A percentile compares a stretch with the other conserved stretches of the same genome.
Conservation (phyloP, 2,888 invertebrate species). For the Calliphora vomitoria region DNA sequence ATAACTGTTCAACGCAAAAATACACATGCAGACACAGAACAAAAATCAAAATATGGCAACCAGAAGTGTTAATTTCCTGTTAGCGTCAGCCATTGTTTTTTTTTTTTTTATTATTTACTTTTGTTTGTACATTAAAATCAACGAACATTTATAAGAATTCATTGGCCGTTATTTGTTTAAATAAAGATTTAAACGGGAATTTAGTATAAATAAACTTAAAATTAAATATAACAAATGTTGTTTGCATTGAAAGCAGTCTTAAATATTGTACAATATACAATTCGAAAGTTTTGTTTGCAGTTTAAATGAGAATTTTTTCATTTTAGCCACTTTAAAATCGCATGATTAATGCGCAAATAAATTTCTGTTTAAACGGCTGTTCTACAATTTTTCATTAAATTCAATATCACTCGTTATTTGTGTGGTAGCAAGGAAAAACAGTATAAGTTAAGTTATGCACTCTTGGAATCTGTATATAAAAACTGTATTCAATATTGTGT, state of each 20-base stretch:
- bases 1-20: conserved; percentile 11
- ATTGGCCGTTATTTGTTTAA: neutral
- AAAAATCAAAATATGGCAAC: conserved; percentile 27
- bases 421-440: neutral
- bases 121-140: neutral
- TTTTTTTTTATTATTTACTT: neutral
- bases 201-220: neutral
- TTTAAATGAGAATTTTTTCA: neutral
- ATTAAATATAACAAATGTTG: conserved; percentile 14
- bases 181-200: neutral
- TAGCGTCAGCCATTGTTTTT: conserved; percentile 30
- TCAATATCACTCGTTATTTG: neutral
- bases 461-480: too few species aligned
- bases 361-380: neutral
- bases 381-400: neutral
- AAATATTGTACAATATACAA: neutral
- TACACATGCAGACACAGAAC: neutral
- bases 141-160: neutral
- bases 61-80: conserved; percentile 67
- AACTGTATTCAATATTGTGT: neutral
- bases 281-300: conserved; percentile 3
- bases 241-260: conserved; percentile 2
- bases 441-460: too few species aligned
- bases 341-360: conserved; percentile 1
- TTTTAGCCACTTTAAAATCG: neutral